Conservation (phyloP, 1,140 invertebrate species). For the Calliphora vicina region DNA sequence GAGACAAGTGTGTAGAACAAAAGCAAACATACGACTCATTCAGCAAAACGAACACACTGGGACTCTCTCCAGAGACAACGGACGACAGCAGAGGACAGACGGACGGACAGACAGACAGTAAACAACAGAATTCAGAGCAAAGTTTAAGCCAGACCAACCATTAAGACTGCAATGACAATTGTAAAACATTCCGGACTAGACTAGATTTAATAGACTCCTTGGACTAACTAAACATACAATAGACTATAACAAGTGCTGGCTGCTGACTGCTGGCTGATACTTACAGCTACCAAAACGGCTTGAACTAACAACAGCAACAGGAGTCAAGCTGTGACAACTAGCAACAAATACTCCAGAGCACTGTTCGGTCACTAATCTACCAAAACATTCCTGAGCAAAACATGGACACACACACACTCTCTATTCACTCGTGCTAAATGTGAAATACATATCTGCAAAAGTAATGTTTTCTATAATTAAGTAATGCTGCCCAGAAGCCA, state of each 20-base stretch:
- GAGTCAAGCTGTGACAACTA: constrained; percentile 27
- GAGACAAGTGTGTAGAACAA: constrained; percentile 35
- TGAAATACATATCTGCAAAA: neutral
- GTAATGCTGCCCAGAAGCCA: constrained; percentile 15
- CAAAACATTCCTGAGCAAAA: neutral
- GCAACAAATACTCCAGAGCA: neutral
- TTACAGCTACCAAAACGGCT: neutral
- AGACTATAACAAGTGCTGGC: neutral
- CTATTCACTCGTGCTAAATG: neutral
- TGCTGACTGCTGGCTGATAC: neutral
- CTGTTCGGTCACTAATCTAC: neutral
- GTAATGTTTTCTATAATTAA: constrained; percentile 13
- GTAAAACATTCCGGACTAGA: neutral
- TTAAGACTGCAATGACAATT: constrained; percentile 3
- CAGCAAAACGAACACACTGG: neutral
- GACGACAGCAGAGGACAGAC: neutral
- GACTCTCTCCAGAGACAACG: constrained; percentile 28
- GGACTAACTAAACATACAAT: neutral
- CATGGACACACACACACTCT: neutral
- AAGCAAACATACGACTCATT: neutral
- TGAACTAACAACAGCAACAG: constrained; percentile 9
- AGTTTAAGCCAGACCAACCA: constrained; percentile 5
- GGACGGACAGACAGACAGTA: neutral
- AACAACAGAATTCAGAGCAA: neutral
- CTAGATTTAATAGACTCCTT: neutral